Evolutionary conservation across 1,140 invertebrate genomes (phyloP).

Genomic region (Leptopilina boulardi): DNA sequence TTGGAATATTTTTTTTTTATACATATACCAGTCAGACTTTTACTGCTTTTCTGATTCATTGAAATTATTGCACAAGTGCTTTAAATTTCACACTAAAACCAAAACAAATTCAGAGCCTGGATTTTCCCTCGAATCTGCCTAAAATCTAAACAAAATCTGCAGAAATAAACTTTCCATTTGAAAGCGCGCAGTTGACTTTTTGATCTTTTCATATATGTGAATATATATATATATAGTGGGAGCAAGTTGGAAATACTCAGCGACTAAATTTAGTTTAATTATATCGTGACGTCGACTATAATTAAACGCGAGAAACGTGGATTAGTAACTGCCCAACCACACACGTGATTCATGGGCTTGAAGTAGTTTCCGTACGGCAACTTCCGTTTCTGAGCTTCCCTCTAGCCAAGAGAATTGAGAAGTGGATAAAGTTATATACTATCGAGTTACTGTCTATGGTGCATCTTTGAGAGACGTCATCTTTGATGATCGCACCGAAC

Average conservation of each 20-base stretch:
- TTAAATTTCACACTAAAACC: constrained; percentile 1
- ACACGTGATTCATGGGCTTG: constrained; percentile 48
- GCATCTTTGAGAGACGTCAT: constrained; percentile 63
- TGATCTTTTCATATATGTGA: constrained; percentile 17
- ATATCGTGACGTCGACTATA: constrained; percentile 31
- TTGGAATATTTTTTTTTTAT: background rate
- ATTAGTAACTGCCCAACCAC: constrained; percentile 48
- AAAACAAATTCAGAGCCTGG: constrained; percentile 1
- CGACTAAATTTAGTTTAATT: constrained; percentile 33
- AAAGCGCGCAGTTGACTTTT: constrained; percentile 28
- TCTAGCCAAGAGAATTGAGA: background rate
- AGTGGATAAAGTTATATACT: constrained; percentile 18
- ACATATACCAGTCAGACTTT: background rate
- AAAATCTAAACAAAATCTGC: constrained; percentile 33
- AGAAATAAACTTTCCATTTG: constrained; percentile 16
- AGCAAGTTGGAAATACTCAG: constrained; percentile 11
- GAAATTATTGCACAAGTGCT: constrained; percentile 8
- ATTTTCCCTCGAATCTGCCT: background rate
- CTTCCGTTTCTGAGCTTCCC: constrained; percentile 2
- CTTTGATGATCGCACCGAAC: constrained; percentile 61
- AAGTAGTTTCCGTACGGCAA: constrained; percentile 23
- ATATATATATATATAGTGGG: background rate
- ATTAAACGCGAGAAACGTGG: constrained; percentile 30
- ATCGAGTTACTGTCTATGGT: constrained; percentile 48
- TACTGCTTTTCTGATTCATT: background rate